A percentile compares a stretch with the other conserved stretches of the same genome.
These are phyloP conservation scores for Andrena dorsata DNA, from an alignment of 2,888 invertebrate genomes.

Conservation along the genomic window DNA sequence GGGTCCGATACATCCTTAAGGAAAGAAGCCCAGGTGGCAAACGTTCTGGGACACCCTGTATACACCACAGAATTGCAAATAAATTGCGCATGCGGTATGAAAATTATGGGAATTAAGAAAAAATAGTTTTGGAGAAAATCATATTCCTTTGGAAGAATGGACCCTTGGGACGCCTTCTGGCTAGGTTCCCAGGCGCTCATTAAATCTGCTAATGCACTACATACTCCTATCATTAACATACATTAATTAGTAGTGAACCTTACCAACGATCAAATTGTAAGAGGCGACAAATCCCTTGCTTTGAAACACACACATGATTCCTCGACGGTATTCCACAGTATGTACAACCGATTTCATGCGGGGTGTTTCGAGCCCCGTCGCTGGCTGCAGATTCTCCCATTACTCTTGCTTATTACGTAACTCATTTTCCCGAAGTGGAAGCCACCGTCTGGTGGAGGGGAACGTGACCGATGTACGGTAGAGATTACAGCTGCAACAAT, in stretches of 20 bases:
- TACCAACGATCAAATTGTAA: background rate
- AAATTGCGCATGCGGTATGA: too few relatives aligned
- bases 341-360: constrained; percentile 25
- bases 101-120: too few relatives aligned
- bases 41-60: too few relatives aligned
- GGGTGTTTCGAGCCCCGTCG: constrained; percentile 4
- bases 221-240: background rate
- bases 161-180: too few relatives aligned
- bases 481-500: constrained; percentile 35
- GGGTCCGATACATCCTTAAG: too few relatives aligned
- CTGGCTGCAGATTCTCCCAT: constrained; percentile 5
- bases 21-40: too few relatives aligned
- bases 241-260: background rate
- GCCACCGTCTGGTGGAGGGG: background rate
- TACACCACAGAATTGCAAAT: too few relatives aligned
- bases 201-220: too few relatives aligned
- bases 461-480: constrained; percentile 14
- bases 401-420: constrained; percentile 24
- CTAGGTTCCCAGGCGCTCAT: too few relatives aligned
- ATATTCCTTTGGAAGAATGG: too few relatives aligned
- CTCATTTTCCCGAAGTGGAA: constrained; percentile 34
- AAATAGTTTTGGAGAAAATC: too few relatives aligned
- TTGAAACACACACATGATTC: background rate
- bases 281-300: background rate
- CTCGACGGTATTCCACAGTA: background rate